A percentile compares a stretch with the other conserved stretches of the same genome.
Conservation (phyloP, 1,140 invertebrate genomes). For the Acromyrmex charruanus region DNA sequence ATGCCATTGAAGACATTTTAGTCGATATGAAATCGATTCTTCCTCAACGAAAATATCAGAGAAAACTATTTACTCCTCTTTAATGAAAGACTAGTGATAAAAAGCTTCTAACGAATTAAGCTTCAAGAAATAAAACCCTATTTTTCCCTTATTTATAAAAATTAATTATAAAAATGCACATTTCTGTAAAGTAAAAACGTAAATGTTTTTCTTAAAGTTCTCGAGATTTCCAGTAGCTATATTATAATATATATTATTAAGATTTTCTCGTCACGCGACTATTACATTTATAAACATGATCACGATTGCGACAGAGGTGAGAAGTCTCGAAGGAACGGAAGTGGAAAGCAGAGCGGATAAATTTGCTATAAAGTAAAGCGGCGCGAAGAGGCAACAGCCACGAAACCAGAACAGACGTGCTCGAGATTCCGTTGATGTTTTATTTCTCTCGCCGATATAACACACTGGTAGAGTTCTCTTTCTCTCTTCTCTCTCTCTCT, state of each 20-base stretch:
- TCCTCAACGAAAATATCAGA: not conserved
- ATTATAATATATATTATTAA: not conserved
- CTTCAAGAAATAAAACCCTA: not conserved
- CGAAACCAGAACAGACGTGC: slow-evolving; percentile 61
- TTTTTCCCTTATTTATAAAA: not conserved
- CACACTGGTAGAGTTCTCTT: slow-evolving; percentile 27
- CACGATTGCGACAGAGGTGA: not conserved
- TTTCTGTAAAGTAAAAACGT: not conserved
- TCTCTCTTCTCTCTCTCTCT: not conserved
- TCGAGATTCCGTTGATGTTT: slow-evolving; percentile 50
- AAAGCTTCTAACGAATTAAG: not conserved
- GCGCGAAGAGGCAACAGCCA: slow-evolving; percentile 45
- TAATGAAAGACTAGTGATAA: not conserved
- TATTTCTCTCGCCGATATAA: slow-evolving; percentile 56
- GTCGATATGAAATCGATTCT: not conserved
- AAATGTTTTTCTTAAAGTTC: not conserved
- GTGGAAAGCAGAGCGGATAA: not conserved
- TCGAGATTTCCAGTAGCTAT: not conserved
- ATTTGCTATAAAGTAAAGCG: slow-evolving; percentile 46
- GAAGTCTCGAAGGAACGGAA: slow-evolving; percentile 18
- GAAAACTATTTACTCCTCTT: not conserved
- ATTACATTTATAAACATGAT: slow-evolving; percentile 31
- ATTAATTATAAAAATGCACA: not conserved
- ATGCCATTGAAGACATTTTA: not conserved
- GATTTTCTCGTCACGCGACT: not conserved